phyloP scores from a whole-genome alignment of 2,888 invertebrate species.

The Pheosia tremula region DNA sequence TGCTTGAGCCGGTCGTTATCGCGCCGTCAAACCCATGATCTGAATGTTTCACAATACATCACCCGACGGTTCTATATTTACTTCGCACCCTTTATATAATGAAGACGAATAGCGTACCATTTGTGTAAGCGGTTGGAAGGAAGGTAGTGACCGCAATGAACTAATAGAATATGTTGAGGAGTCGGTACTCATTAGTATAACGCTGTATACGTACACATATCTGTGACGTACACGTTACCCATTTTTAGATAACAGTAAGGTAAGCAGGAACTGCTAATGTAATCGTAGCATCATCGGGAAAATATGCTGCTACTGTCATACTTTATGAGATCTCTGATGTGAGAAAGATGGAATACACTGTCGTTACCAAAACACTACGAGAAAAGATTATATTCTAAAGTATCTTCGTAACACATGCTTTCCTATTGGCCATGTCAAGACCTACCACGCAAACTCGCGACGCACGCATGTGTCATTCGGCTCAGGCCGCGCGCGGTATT shows the following conservation, averaged over 20 bases:
- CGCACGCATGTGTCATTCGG: no score
- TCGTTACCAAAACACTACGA: no score
- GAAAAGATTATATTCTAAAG: no score
- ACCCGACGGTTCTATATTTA: constrained; percentile 33
- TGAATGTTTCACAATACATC: constrained; percentile 30
- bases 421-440: background rate
- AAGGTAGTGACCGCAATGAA: background rate
- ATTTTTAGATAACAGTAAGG: no score
- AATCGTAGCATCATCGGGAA: no score
- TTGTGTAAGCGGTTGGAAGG: constrained; percentile 12
- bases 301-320: no score
- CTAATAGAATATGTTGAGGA: background rate
- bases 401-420: background rate
- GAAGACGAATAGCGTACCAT: constrained; percentile 32
- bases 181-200: background rate
- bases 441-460: no score
- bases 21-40: constrained; percentile 24
- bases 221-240: no score
- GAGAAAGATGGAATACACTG: no score
- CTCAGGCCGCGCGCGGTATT: no score
- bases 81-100: constrained; percentile 39
- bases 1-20: background rate
- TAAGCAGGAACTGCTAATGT: no score
- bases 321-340: no score
- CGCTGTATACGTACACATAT: background rate